Conservation (phyloP, 2,797 vertebrate species). For the Coregonus sp. region DNA sequence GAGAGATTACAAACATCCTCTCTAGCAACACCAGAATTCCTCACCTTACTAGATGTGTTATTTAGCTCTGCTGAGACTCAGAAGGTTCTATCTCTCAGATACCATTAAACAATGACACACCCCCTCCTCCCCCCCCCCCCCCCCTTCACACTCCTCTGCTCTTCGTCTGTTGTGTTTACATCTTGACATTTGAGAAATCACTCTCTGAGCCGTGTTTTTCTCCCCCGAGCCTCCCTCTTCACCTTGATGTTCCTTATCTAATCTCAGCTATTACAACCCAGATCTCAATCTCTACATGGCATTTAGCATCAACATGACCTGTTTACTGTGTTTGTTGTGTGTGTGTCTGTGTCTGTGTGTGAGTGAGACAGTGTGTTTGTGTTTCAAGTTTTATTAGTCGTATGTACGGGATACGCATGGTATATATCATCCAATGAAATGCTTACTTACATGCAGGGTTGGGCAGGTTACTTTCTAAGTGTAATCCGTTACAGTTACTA, state of each 20-base stretch:
- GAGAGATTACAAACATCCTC: not conserved
- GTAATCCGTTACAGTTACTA: too few relatives aligned
- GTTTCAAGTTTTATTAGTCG: too few relatives aligned
- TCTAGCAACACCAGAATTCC: not conserved
- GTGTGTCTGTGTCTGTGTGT: too few relatives aligned
- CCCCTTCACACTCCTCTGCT: not conserved
- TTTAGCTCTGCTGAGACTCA: not conserved
- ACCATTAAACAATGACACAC: not conserved
- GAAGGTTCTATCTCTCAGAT: not conserved
- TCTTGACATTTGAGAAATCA: conserved; percentile 17
- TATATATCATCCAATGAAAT: too few relatives aligned
- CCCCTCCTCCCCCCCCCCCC: not conserved
- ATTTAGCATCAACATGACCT: conserved; percentile 24
- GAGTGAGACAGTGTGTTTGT: too few relatives aligned
- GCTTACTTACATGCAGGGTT: too few relatives aligned
- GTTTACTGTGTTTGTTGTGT: not conserved
- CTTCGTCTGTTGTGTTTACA: conserved; percentile 17
- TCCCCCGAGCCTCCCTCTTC: not conserved
- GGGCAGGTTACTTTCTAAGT: too few relatives aligned
- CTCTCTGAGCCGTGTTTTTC: conserved; percentile 8
- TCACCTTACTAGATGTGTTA: not conserved
- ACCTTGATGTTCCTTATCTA: conserved; percentile 14
- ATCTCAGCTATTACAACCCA: conserved; percentile 9
- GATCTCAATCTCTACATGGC: conserved; percentile 29
- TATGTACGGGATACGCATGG: too few relatives aligned